Conservation (phyloP, 2,797 vertebrate species). For the Mionectes olivaceus region DNA sequence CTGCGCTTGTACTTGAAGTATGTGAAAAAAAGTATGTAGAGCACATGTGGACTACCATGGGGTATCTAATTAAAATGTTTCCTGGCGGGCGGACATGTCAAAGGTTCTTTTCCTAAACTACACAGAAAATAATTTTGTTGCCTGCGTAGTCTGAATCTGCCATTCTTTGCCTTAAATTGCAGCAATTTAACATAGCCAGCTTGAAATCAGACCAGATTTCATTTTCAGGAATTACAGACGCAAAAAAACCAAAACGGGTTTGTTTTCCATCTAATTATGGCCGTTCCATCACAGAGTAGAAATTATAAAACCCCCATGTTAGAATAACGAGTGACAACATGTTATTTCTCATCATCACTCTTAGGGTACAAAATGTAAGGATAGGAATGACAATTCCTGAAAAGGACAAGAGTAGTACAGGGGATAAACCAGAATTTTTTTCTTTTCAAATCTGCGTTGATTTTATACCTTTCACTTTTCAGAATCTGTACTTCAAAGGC, state of each 20-base stretch:
- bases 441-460: background rate
- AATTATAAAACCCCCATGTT: background rate
- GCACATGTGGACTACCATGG: background rate
- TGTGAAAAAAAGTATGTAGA: background rate
- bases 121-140: background rate
- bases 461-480: background rate
- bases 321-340: background rate
- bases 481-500: background rate
- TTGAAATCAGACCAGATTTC: background rate
- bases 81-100: background rate
- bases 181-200: background rate
- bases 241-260: background rate
- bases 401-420: background rate
- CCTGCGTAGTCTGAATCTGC: fast-evolving
- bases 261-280: background rate
- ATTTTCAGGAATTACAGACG: background rate
- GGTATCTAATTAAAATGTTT: background rate
- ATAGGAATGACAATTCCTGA: background rate
- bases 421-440: background rate
- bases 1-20: background rate
- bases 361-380: background rate
- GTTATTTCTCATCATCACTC: background rate
- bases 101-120: background rate
- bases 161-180: background rate
- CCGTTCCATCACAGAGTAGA: background rate